A percentile compares a stretch with the other conserved stretches of the same genome.
Conservation (phyloP, 2,888 invertebrate genomes). For the Deilephila elpenor region DNA sequence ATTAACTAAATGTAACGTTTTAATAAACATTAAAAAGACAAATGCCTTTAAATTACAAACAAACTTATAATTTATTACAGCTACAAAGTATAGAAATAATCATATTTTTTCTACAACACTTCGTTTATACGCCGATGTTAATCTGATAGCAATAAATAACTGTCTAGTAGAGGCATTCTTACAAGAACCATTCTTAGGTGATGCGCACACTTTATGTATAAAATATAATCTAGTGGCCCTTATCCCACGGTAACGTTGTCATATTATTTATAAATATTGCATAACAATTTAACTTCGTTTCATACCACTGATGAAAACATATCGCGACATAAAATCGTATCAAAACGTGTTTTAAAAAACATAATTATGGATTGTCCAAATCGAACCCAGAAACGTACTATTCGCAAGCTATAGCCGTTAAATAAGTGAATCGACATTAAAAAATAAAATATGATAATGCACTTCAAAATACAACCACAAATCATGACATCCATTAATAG, state of each 20-base stretch:
- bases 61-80: not conserved
- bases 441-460: not conserved
- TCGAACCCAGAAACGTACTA: too few relatives aligned
- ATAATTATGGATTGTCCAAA: too few relatives aligned
- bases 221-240: not conserved
- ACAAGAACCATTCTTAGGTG: not conserved
- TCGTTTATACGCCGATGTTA: not conserved
- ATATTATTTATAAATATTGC: too few relatives aligned
- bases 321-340: too few relatives aligned
- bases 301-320: too few relatives aligned
- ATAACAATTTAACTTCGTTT: too few relatives aligned
- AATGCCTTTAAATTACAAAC: not conserved
- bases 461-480: not conserved
- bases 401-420: too few relatives aligned
- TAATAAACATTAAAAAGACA: too few relatives aligned
- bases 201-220: not conserved
- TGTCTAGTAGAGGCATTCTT: slow-evolving; percentile 3
- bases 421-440: too few relatives aligned
- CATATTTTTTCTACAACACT: not conserved
- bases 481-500: slow-evolving; percentile 18
- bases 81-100: not conserved
- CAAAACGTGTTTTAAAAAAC: too few relatives aligned
- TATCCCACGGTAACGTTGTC: too few relatives aligned
- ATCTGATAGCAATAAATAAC: slow-evolving; percentile 14
- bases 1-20: too few relatives aligned